A percentile compares a stretch with the other conserved stretches of the same genome.
Evolutionary conservation across 2,113 vertebrate species (phyloP).

Genomic region (Cacatua alba): DNA sequence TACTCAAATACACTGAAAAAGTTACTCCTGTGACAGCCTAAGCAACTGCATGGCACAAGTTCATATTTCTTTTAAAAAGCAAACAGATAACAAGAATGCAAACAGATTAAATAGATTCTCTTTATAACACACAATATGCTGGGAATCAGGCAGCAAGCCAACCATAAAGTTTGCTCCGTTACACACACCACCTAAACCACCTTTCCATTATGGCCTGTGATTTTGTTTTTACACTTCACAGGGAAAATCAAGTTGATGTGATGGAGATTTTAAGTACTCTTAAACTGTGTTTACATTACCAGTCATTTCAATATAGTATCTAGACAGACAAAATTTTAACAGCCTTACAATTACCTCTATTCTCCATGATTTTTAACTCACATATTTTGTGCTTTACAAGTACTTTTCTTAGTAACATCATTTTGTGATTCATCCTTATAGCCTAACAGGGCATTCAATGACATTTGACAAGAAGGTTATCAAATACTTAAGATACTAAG

Average conservation of each 20-base stretch:
- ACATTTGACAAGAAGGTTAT: background rate
- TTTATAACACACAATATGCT: background rate
- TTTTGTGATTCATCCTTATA: background rate
- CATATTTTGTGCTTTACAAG: background rate
- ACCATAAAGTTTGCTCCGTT: background rate
- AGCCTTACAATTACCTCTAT: background rate
- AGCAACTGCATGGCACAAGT: background rate
- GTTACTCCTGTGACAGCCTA: background rate
- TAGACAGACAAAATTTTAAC: background rate
- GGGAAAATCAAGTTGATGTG: background rate
- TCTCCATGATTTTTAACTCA: background rate
- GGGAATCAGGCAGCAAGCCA: background rate
- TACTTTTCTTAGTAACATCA: background rate
- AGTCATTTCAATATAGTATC: background rate
- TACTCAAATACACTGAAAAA: background rate
- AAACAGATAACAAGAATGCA: background rate
- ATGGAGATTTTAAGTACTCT: background rate
- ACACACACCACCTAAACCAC: background rate
- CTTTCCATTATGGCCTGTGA: background rate
- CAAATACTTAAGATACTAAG: background rate
- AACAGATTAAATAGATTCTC: background rate
- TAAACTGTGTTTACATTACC: background rate
- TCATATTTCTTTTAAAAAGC: background rate
- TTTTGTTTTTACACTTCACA: background rate
- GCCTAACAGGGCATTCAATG: background rate